phyloP scores from a whole-genome alignment of 1,140 invertebrate species.

The Caenorhabditis inopinata region DNA sequence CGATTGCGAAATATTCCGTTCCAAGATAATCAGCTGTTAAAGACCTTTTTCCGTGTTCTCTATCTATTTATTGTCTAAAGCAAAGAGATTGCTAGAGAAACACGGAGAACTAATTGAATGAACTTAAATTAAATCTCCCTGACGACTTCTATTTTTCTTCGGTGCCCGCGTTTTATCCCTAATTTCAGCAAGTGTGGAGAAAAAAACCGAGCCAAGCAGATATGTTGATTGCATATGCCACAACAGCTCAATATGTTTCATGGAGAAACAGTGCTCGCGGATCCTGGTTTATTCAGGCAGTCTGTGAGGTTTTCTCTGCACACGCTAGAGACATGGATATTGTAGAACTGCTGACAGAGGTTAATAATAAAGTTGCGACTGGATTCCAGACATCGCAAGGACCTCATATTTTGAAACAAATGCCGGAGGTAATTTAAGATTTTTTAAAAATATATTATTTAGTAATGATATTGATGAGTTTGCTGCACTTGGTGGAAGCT shows the following conservation, averaged over 20 bases:
- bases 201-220: slow-evolving; percentile 21
- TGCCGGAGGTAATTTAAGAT: slow-evolving; percentile 48
- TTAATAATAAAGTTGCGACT: slow-evolving; percentile 64
- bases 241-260: slow-evolving; percentile 72
- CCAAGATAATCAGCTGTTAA: too few species aligned
- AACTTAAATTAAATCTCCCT: too few species aligned
- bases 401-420: slow-evolving; percentile 4
- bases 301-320: slow-evolving; percentile 76
- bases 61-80: too few species aligned
- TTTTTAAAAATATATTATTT: too few species aligned
- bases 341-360: slow-evolving; percentile 72
- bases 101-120: too few species aligned
- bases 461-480: too few species aligned
- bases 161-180: too few species aligned
- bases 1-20: too few species aligned
- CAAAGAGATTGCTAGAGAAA: too few species aligned
- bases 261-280: slow-evolving; percentile 73
- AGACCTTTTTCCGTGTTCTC: too few species aligned
- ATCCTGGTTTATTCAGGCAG: slow-evolving; percentile 77
- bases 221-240: slow-evolving; percentile 72
- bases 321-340: slow-evolving; percentile 73
- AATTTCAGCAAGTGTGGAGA: slow-evolving; percentile 23
- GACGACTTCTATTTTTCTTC: too few species aligned
- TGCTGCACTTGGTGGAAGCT: too few species aligned
- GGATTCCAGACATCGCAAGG: slow-evolving; percentile 13